Evolutionary conservation across 2,888 invertebrate genomes (phyloP).

Genomic region (Falcaria lacertinaria): DNA sequence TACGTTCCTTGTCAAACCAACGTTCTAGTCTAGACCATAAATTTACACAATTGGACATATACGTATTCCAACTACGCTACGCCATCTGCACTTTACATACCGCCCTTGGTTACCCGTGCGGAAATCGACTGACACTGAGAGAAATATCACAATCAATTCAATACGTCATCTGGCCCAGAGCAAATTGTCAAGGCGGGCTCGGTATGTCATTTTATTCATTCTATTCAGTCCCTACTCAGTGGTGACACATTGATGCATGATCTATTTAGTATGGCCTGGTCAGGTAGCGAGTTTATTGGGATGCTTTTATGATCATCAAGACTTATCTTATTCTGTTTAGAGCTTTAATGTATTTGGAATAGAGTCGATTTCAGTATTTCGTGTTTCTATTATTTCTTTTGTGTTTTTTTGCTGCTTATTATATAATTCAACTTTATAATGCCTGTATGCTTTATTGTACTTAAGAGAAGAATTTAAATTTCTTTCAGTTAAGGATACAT

Average conservation of each 20-base stretch:
- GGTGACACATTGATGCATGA: conserved; percentile 63
- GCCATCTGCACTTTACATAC: conserved; percentile 1
- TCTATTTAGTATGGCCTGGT: conserved; percentile 34
- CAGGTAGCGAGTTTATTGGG: conserved; percentile 20
- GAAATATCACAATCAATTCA: conserved; percentile 38
- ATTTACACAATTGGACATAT: too few species aligned
- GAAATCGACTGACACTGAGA: conserved; percentile 31
- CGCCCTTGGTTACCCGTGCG: conserved; percentile 25
- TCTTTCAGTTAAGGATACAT: too few species aligned
- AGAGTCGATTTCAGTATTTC: background rate
- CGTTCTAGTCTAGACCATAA: too few species aligned
- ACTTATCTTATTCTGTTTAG: background rate
- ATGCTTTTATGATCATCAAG: conserved; percentile 6
- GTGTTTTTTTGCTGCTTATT: too few species aligned
- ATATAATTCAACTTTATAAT: too few species aligned
- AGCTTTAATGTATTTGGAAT: background rate
- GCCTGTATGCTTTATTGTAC: too few species aligned
- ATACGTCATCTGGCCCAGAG: conserved; percentile 45
- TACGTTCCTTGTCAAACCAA: too few species aligned
- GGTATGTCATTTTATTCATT: conserved; percentile 39
- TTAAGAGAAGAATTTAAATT: too few species aligned
- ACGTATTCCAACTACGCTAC: too few species aligned
- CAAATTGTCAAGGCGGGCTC: conserved; percentile 56
- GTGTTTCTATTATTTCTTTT: background rate
- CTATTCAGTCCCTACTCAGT: conserved; percentile 44